A percentile compares a stretch with the other conserved stretches of the same genome.
Conservation (phyloP, 2,888 invertebrate species). For the Drosophila aldrichi region DNA sequence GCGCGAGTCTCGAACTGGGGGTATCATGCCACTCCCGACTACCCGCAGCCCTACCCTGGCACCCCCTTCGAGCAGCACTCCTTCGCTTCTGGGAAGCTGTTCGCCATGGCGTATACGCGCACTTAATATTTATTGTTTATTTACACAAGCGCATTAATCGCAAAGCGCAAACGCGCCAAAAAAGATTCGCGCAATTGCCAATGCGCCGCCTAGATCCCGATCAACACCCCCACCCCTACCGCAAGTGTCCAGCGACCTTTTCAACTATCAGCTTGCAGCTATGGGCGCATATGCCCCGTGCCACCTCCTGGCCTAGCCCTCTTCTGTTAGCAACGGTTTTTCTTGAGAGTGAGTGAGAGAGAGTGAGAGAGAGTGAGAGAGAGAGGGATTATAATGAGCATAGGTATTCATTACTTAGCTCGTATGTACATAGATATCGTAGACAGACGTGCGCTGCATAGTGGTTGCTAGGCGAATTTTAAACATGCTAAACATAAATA, state of each 20-base stretch:
- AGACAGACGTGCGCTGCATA: slow-evolving; percentile 14
- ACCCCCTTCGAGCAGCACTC: not conserved
- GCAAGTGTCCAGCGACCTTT: slow-evolving; percentile 1
- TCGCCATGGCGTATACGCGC: slow-evolving; percentile 63
- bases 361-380: no score
- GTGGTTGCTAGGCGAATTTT: slow-evolving; percentile 17
- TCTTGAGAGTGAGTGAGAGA: not conserved
- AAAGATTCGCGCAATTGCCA: slow-evolving; percentile 71
- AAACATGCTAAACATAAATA: not conserved
- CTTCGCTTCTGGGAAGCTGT: slow-evolving; percentile 52
- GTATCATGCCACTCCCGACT: no score
- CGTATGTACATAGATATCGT: slow-evolving; percentile 8
- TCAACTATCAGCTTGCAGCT: slow-evolving; percentile 3
- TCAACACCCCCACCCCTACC: not conserved
- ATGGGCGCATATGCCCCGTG: not conserved
- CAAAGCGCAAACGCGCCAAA: slow-evolving; percentile 78
- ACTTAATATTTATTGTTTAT: slow-evolving; percentile 81
- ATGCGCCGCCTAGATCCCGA: slow-evolving; percentile 29
- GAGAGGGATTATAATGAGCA: slow-evolving; percentile 21
- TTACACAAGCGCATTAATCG: slow-evolving; percentile 80
- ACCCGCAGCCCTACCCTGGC: not conserved
- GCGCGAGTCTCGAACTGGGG: slow-evolving; percentile 36
- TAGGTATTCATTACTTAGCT: slow-evolving; percentile 35
- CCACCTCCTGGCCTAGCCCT: not conserved
- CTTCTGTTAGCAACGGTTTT: no score